A percentile compares a stretch with the other conserved stretches of the same genome.
phyloP scores from a whole-genome alignment of 2,113 vertebrate genomes.

The Syrrhaptes paradoxus region DNA sequence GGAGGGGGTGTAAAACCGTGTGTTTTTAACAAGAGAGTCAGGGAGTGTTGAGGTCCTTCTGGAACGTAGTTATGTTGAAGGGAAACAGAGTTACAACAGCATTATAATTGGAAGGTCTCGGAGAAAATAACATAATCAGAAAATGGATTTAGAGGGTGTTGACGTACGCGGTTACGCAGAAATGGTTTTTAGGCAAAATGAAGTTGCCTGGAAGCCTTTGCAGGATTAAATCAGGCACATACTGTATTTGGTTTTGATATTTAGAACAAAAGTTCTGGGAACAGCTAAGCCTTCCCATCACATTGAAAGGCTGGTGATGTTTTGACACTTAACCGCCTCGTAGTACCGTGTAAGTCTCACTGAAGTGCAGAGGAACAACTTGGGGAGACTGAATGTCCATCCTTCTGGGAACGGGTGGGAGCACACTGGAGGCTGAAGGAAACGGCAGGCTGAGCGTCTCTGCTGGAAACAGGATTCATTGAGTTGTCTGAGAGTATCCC shows the following conservation, averaged over 20 bases:
- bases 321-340: not conserved
- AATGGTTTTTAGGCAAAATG: not conserved
- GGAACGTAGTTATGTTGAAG: not conserved
- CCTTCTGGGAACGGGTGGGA: not conserved
- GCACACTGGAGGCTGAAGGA: not conserved
- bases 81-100: not conserved
- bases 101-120: not conserved
- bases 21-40: not conserved
- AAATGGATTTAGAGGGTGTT: not conserved
- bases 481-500: not conserved
- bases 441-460: not conserved
- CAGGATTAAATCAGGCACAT: not conserved
- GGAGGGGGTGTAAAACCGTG: not conserved
- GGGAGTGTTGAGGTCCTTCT: not conserved
- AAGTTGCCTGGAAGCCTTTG: conserved; percentile 1
- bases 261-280: conserved; percentile 5
- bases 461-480: not conserved
- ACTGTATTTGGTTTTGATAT: not conserved
- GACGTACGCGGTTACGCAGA: not conserved
- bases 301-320: not conserved
- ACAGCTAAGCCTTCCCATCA: not conserved
- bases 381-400: not conserved
- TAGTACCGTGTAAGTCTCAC: not conserved
- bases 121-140: not conserved
- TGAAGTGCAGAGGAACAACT: not conserved